Evolutionary conservation across 1,140 invertebrate genomes (phyloP).

Genomic region (Neoseiulus cucumeris): DNA sequence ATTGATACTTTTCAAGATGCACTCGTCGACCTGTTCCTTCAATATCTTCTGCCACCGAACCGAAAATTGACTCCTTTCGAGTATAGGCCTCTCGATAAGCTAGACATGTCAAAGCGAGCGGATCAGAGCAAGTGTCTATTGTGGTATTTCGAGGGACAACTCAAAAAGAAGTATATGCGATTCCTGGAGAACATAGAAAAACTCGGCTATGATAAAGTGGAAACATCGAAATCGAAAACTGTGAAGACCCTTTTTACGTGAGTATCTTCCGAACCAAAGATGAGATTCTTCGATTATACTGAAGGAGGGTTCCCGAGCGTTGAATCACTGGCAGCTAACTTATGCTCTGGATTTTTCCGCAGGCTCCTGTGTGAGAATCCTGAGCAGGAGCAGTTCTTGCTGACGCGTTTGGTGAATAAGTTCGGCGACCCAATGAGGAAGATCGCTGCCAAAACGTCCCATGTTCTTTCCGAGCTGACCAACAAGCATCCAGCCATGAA

Average conservation of each 20-base stretch:
- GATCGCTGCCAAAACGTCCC: conserved; percentile 63
- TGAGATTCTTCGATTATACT: too few relatives aligned
- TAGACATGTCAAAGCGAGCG: background rate
- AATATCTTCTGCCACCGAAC: conserved; percentile 48
- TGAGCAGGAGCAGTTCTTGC: conserved; percentile 61
- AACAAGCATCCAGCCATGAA: conserved; percentile 66
- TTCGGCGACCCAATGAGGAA: conserved; percentile 74
- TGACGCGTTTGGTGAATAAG: conserved; percentile 73
- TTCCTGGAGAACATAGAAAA: conserved; percentile 43
- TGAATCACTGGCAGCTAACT: too few relatives aligned
- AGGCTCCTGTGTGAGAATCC: conserved; percentile 57
- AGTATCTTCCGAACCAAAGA: conserved; percentile 1
- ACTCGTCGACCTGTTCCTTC: conserved; percentile 51
- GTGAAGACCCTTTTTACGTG: conserved; percentile 33
- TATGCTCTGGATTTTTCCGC: too few relatives aligned
- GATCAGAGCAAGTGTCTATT: conserved; percentile 30
- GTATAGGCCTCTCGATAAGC: conserved; percentile 18
- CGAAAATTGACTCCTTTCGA: conserved; percentile 50
- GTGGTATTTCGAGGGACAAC: conserved; percentile 59
- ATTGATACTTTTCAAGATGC: conserved; percentile 41
- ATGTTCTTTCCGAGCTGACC: conserved; percentile 64
- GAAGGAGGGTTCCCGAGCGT: too few relatives aligned
- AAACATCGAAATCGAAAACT: conserved; percentile 58
- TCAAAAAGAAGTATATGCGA: conserved; percentile 52
- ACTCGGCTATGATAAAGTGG: conserved; percentile 44